phyloP scores from a whole-genome alignment of 2,888 invertebrate genomes.

The Diabrotica balteata region DNA sequence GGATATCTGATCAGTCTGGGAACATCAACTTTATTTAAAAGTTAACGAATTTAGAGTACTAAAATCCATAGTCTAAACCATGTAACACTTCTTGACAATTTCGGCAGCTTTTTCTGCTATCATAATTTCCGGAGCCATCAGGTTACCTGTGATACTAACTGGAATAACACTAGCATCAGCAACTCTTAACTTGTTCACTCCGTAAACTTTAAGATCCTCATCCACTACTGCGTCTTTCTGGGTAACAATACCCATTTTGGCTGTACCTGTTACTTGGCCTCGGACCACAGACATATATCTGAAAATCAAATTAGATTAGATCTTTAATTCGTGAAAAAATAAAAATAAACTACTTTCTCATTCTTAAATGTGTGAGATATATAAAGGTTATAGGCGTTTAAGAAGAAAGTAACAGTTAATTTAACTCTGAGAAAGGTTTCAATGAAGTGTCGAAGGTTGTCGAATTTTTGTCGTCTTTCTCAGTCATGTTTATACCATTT shows the following conservation, averaged over 20 bases:
- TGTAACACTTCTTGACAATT: conserved; percentile 65
- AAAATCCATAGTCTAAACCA: conserved; percentile 1
- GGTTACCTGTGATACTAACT: conserved; percentile 70
- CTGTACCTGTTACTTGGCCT: conserved; percentile 64
- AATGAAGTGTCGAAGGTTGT: too few relatives aligned
- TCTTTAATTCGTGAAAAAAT: too few relatives aligned
- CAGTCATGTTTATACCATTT: too few relatives aligned
- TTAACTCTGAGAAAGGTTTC: too few relatives aligned
- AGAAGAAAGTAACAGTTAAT: too few relatives aligned
- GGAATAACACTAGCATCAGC: conserved; percentile 76
- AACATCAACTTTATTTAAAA: too few relatives aligned
- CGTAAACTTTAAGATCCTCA: conserved; percentile 68
- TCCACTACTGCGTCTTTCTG: conserved; percentile 73
- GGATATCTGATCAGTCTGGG: too few relatives aligned
- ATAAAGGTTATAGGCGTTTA: too few relatives aligned
- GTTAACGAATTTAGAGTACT: background rate
- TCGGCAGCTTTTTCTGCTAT: conserved; percentile 77
- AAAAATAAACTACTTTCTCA: too few relatives aligned
- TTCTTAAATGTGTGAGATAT: too few relatives aligned
- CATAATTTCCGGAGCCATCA: conserved; percentile 74
- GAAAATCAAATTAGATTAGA: conserved; percentile 1
- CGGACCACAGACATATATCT: conserved; percentile 44
- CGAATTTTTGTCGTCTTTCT: too few relatives aligned
- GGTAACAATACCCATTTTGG: conserved; percentile 72
- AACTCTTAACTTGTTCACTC: conserved; percentile 68